phyloP scores from a whole-genome alignment of 2,113 vertebrate species.

The Montifringilla adamsi region DNA sequence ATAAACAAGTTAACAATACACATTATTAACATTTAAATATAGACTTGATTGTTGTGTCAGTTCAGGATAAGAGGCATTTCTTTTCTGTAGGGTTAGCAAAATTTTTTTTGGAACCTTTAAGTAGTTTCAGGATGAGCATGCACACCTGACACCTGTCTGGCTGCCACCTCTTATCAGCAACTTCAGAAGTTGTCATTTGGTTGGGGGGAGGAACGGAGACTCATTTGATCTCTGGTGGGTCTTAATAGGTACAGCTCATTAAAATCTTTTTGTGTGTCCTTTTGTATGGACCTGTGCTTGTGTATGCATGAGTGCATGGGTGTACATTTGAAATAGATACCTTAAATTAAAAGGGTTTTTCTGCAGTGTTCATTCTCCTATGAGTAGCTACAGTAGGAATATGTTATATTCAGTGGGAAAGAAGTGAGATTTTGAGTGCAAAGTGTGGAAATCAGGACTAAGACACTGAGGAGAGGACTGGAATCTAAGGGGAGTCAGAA shows the following conservation, averaged over 20 bases:
- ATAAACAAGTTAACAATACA: background rate
- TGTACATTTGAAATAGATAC: background rate
- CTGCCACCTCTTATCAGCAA: background rate
- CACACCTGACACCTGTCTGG: background rate
- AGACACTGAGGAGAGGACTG: background rate
- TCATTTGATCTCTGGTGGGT: background rate
- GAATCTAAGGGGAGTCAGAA: background rate
- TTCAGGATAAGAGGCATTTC: background rate
- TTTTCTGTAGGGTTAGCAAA: background rate
- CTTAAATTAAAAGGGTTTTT: background rate
- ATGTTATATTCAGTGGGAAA: background rate
- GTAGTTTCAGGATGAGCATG: background rate
- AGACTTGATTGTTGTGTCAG: background rate
- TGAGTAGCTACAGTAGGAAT: background rate
- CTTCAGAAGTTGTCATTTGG: background rate
- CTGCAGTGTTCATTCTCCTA: background rate
- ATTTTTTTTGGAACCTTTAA: background rate
- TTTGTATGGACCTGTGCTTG: background rate
- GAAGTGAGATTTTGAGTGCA: background rate
- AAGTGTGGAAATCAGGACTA: background rate
- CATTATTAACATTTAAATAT: background rate
- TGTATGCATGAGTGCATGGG: background rate
- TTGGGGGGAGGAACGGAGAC: background rate
- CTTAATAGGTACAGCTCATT: background rate
- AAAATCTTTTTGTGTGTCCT: background rate